Evolutionary conservation across 2,113 vertebrate genomes (phyloP).

Genomic region (Neogobius melanostomus): DNA sequence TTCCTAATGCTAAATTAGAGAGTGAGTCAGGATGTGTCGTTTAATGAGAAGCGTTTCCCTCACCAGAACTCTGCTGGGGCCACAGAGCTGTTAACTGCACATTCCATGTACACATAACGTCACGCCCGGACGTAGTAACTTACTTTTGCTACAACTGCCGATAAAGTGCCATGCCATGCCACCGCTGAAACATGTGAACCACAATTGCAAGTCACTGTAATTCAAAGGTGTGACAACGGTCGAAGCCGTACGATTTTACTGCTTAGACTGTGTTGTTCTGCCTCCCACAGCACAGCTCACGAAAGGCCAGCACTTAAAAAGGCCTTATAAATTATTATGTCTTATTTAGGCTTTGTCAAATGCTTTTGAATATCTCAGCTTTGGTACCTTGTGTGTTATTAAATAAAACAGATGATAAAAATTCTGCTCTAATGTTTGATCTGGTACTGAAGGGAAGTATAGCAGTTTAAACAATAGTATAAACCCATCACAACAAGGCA

Average conservation of each 20-base stretch:
- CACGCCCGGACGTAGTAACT: constrained; percentile 13
- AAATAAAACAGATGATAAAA: too few relatives aligned
- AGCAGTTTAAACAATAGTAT: too few relatives aligned
- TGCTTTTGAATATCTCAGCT: too few relatives aligned
- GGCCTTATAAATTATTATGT: too few relatives aligned
- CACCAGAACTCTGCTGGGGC: constrained; percentile 39
- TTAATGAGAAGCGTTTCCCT: constrained; percentile 64
- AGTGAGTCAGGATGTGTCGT: constrained; percentile 54
- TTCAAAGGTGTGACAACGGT: constrained; percentile 30
- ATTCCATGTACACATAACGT: constrained; percentile 48
- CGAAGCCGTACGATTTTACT: constrained; percentile 32
- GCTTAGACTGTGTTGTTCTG: constrained; percentile 7
- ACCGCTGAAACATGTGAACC: constrained; percentile 25
- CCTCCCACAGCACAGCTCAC: background rate
- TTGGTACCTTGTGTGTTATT: too few relatives aligned
- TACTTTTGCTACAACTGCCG: constrained; percentile 10
- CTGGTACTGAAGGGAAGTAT: too few relatives aligned
- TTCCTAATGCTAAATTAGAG: constrained; percentile 58
- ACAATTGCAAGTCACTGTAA: constrained; percentile 11
- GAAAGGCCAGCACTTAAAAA: background rate
- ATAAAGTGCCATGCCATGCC: constrained; percentile 18
- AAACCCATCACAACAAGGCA: too few relatives aligned
- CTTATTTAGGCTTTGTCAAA: too few relatives aligned
- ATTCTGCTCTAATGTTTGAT: too few relatives aligned
- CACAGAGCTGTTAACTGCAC: constrained; percentile 39